Conservation (phyloP, 2,888 invertebrate genomes). For the Trichogramma dendrolimi region DNA sequence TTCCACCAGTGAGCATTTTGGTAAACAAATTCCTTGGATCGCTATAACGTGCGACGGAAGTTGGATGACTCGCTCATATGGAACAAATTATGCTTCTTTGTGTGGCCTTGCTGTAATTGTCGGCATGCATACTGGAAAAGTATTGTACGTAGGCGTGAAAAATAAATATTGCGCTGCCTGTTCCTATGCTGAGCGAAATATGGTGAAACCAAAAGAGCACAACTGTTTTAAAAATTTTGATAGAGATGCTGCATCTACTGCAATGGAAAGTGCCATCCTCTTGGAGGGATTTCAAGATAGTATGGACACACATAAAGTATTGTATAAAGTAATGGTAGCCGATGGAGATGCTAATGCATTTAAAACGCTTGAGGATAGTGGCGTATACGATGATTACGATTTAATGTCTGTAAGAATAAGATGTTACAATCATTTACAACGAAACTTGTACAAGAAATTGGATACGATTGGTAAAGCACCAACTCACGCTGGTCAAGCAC, state of each 20-base stretch:
- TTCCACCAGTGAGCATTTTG: slow-evolving; percentile 5
- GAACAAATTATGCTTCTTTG: slow-evolving; percentile 26
- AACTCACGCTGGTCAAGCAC: background rate
- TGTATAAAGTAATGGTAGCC: slow-evolving; percentile 18
- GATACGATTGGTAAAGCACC: background rate
- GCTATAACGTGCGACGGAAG: slow-evolving; percentile 28
- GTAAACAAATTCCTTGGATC: slow-evolving; percentile 26
- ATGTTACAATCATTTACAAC: slow-evolving; percentile 39
- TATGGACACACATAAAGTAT: slow-evolving; percentile 24
- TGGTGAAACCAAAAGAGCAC: slow-evolving; percentile 3
- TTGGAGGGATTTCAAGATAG: slow-evolving; percentile 31
- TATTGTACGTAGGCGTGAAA: slow-evolving; percentile 33
- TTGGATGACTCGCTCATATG: slow-evolving; percentile 33
- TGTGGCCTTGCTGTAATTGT: slow-evolving; percentile 31
- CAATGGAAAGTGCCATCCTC: slow-evolving; percentile 35
- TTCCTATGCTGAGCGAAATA: slow-evolving; percentile 10
- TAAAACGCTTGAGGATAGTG: slow-evolving; percentile 16
- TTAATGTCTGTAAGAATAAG: slow-evolving; percentile 12
- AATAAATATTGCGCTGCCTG: slow-evolving; percentile 37
- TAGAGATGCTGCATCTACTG: slow-evolving; percentile 33
- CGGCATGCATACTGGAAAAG: slow-evolving; percentile 28
- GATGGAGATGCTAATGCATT: slow-evolving; percentile 26
- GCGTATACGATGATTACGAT: slow-evolving; percentile 13
- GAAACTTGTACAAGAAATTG: slow-evolving; percentile 29
- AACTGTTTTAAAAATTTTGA: slow-evolving; percentile 35